These are phyloP conservation scores for Toxostoma redivivum DNA, from an alignment of 2,113 vertebrate species.

Conservation along the genomic window DNA sequence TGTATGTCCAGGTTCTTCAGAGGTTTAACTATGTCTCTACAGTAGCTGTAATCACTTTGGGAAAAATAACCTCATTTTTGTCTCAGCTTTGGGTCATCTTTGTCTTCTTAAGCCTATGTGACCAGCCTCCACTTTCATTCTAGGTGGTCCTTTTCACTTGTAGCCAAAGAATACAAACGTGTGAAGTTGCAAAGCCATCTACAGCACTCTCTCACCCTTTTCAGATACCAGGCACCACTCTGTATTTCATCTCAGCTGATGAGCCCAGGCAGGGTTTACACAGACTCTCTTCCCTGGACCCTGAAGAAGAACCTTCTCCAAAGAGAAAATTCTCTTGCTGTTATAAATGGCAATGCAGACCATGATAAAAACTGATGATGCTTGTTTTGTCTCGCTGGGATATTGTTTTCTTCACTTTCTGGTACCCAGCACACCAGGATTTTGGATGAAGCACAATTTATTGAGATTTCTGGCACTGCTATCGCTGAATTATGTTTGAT, in stretches of 20 bases:
- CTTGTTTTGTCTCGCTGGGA: not conserved
- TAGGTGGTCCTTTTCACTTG: not conserved
- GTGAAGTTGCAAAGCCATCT: not conserved
- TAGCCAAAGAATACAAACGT: not conserved
- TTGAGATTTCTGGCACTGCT: not conserved
- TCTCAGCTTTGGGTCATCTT: not conserved
- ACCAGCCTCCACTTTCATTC: not conserved
- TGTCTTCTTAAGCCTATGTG: not conserved
- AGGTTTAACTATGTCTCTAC: not conserved
- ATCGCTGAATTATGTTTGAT: not conserved
- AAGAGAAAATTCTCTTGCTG: not conserved
- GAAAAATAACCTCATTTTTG: not conserved
- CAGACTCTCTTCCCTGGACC: not conserved
- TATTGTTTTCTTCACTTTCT: not conserved
- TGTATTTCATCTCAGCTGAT: not conserved
- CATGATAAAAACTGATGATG: not conserved
- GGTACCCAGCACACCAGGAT: constrained; percentile 9
- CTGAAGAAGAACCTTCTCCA: not conserved
- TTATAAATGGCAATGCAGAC: not conserved
- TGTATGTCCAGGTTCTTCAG: not conserved
- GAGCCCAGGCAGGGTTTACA: not conserved
- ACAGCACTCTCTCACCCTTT: not conserved
- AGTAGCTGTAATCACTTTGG: not conserved
- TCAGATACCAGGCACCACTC: not conserved
- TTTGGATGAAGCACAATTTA: constrained; percentile 23